These are phyloP conservation scores for Sphaerophoria rueppellii DNA, from an alignment of 2,888 invertebrate genomes.

Conservation along the genomic window DNA sequence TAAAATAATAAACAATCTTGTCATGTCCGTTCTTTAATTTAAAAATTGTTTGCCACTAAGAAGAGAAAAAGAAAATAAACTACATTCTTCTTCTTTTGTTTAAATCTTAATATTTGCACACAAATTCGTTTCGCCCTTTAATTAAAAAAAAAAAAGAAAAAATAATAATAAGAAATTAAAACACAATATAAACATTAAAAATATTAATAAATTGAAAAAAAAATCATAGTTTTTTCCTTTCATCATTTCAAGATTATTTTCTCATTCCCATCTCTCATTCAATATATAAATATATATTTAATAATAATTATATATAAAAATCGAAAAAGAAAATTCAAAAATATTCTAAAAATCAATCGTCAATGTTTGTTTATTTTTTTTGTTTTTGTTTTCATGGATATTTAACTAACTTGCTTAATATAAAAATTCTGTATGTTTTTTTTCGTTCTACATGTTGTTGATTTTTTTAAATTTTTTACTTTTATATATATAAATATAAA, in stretches of 20 bases:
- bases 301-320: slow-evolving; percentile 68
- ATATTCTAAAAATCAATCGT: slow-evolving; percentile 70
- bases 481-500: slow-evolving; percentile 76
- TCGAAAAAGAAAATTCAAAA: slow-evolving; percentile 60
- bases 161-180: slow-evolving; percentile 25
- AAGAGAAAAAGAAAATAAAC: slow-evolving; percentile 9
- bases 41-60: slow-evolving; percentile 30
- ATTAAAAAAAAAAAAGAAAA: slow-evolving; percentile 36
- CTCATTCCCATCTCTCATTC: slow-evolving; percentile 53
- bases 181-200: slow-evolving; percentile 35
- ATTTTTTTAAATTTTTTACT: slow-evolving; percentile 75
- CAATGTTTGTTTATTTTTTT: slow-evolving; percentile 35
- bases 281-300: slow-evolving; percentile 71
- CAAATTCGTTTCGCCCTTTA: slow-evolving; percentile 68
- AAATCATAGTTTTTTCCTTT: slow-evolving; percentile 28
- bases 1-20: slow-evolving; percentile 23
- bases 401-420: slow-evolving; percentile 73
- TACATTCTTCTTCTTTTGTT: slow-evolving; percentile 38
- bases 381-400: slow-evolving; percentile 56
- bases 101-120: slow-evolving; percentile 72
- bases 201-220: slow-evolving; percentile 31
- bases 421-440: slow-evolving; percentile 61
- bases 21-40: slow-evolving; percentile 35
- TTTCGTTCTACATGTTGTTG: slow-evolving; percentile 59
- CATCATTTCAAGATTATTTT: slow-evolving; percentile 37